Conservation (phyloP, 2,797 vertebrate genomes). For the Malurus leucopterus region DNA sequence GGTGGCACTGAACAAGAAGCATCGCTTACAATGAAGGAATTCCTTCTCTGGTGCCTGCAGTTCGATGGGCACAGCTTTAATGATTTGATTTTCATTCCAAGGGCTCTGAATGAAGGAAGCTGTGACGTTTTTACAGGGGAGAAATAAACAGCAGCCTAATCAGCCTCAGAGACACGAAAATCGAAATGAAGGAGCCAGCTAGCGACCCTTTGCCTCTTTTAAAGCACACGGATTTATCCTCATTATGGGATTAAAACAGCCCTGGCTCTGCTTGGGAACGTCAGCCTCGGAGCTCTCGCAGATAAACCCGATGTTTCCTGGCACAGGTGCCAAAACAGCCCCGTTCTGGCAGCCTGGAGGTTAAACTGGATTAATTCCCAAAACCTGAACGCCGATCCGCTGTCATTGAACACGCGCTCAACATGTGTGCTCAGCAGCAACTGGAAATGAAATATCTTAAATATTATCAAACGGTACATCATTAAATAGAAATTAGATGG, state of each 20-base stretch:
- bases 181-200: not conserved
- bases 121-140: not conserved
- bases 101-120: not conserved
- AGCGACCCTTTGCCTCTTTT: not conserved
- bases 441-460: slow-evolving; percentile 20
- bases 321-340: not conserved
- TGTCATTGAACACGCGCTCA: not conserved
- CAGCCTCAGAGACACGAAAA: not conserved
- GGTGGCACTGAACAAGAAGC: not conserved
- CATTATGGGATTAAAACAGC: not conserved
- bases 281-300: not conserved
- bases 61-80: accelerated
- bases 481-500: slow-evolving; percentile 66
- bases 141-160: slow-evolving; percentile 13
- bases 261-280: not conserved
- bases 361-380: not conserved
- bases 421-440: slow-evolving; percentile 33
- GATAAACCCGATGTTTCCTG: not conserved
- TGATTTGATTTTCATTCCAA: not conserved
- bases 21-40: not conserved
- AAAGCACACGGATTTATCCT: not conserved
- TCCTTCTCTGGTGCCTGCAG: not conserved
- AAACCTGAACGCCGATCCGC: not conserved
- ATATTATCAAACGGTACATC: slow-evolving; percentile 49
- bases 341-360: not conserved